Evolutionary conservation across 2,888 invertebrate genomes (phyloP).

Genomic region (Caenorhabditis zanzibari): DNA sequence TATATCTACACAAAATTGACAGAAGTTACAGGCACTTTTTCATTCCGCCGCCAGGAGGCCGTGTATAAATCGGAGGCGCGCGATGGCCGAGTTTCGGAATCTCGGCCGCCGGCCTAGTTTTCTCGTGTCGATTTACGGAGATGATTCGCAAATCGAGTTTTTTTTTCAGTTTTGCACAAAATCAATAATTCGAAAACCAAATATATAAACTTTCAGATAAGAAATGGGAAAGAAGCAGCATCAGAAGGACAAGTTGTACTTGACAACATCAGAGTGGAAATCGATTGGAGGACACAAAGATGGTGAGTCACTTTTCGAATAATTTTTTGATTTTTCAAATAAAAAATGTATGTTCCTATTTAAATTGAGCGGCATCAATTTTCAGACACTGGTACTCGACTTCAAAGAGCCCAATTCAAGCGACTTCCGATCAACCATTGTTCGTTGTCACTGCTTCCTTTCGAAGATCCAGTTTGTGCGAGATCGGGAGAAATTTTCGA

Average conservation of each 20-base stretch:
- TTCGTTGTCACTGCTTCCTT: conserved; percentile 92
- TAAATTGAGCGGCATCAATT: no score
- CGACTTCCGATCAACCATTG: conserved; percentile 89
- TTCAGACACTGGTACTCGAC: conserved; percentile 78
- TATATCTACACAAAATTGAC: no score
- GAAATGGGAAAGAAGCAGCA: conserved; percentile 83
- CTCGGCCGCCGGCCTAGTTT: conserved; percentile 26
- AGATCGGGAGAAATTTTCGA: conserved; percentile 95
- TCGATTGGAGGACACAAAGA: conserved; percentile 83
- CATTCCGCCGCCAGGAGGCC: no score
- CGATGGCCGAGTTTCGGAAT: not conserved
- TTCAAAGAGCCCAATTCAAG: conserved; percentile 88
- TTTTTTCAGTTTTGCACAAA: no score
- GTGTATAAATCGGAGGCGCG: not conserved
- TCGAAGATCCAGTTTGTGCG: conserved; percentile 94
- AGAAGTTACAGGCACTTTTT: no score
- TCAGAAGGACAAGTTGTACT: conserved; percentile 82
- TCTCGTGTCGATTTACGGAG: conserved; percentile 33
- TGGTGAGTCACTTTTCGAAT: conserved; percentile 63
- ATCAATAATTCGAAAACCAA: no score
- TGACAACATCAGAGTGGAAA: conserved; percentile 83
- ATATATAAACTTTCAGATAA: conserved; percentile 2
- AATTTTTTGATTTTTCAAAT: not conserved
- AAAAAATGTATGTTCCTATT: no score
- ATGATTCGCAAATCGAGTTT: not conserved